phyloP scores from a whole-genome alignment of 2,888 invertebrate species.

The Tridacna crocea region DNA sequence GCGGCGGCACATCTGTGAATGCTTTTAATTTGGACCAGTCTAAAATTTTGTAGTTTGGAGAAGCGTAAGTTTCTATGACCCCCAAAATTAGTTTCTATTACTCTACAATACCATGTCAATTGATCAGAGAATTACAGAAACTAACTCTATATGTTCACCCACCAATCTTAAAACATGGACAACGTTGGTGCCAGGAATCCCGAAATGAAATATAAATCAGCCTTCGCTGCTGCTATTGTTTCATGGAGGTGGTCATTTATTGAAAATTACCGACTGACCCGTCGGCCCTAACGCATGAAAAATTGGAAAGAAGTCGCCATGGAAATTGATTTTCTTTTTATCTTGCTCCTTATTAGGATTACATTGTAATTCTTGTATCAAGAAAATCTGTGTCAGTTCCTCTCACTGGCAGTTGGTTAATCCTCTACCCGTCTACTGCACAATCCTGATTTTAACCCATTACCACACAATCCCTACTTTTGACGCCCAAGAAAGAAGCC shows the following conservation, averaged over 20 bases:
- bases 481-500: too few relatives aligned
- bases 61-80: too few relatives aligned
- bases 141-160: background rate
- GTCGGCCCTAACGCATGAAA: background rate
- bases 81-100: background rate
- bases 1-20: too few relatives aligned
- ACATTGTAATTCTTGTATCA: background rate
- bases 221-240: conserved; percentile 1
- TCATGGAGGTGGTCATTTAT: conserved; percentile 20
- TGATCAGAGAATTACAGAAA: background rate
- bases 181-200: conserved; percentile 5
- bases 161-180: background rate
- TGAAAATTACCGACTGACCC: conserved; percentile 29
- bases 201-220: conserved; percentile 19
- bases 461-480: too few relatives aligned
- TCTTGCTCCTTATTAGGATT: background rate
- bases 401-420: background rate
- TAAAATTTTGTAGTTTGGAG: too few relatives aligned
- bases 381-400: background rate
- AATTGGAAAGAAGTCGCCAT: conserved; percentile 25
- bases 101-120: background rate
- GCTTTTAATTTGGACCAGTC: too few relatives aligned
- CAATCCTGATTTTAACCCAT: too few relatives aligned
- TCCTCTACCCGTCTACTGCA: background rate
- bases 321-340: conserved; percentile 23